These are phyloP conservation scores for Neotoma lepida DNA, from an alignment of 2,113 vertebrate species.

Conservation along the genomic window DNA sequence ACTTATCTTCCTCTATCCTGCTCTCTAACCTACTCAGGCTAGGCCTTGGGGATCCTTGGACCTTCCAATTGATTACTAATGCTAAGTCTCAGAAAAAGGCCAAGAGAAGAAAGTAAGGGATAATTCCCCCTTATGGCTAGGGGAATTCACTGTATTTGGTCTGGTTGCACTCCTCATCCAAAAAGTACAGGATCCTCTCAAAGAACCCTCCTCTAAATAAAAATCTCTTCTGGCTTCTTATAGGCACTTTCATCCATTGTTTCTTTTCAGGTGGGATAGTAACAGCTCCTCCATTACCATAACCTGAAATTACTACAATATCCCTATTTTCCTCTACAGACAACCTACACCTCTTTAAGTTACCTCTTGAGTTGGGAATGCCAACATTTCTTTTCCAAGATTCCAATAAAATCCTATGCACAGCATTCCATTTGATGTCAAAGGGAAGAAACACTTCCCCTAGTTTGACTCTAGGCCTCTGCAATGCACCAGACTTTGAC, in stretches of 20 bases:
- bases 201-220: neutral
- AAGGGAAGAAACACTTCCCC: neutral
- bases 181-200: neutral
- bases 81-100: conserved; percentile 23
- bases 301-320: neutral
- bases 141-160: neutral
- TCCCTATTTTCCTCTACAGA: neutral
- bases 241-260: neutral
- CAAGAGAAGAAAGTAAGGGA: neutral
- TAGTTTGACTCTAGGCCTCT: neutral
- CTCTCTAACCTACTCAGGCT: neutral
- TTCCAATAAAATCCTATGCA: neutral
- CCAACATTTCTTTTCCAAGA: conserved; percentile 28
- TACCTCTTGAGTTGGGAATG: conserved; percentile 40
- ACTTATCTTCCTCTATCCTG: conserved; percentile 6
- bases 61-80: neutral
- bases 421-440: conserved; percentile 9
- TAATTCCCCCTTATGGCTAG: too few relatives aligned
- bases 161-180: neutral
- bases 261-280: neutral
- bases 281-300: neutral
- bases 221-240: conserved; percentile 16
- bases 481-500: neutral
- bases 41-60: neutral
- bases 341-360: neutral